Evolutionary conservation across 2,797 vertebrate genomes (phyloP), one percentile per base, ranked within the genome.

Genomic region (Lates japonicus): DNA sequence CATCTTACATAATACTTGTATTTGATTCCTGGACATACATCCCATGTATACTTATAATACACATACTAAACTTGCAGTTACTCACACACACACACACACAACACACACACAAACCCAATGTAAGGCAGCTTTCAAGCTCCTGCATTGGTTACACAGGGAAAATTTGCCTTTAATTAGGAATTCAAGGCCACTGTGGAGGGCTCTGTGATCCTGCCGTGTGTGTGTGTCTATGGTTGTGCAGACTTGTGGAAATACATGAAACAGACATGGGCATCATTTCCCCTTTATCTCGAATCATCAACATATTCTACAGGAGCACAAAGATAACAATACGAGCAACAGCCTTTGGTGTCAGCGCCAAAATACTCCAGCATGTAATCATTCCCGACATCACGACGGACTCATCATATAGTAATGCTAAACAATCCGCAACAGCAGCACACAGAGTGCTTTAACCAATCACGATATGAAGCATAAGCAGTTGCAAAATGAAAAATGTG

Each of bases 311-410:
- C 78, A 68, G 29, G 70, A 79, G 66, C 73, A 75, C 74, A 55
- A 35, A 63, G 68, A 86, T 67, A 80, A 91, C 85, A 87, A 81
- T 73, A 70, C 37, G 59, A 89, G 74, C 77, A 76, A 78, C 74
- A 83, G 81, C 74, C 83, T 89, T 80, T 85, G 76, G 86, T 88
- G 85, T 89, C 88, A 82, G n/a, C n/a, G n/a, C n/a, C n/a, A 84
- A 91, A 86, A 90, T 87, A 91, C 81, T 67, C 76, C 63, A 51
- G 69, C 7, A n/a, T 71, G 74, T 80, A 89, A 78, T 84, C 64
- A 77, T 64, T 76, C 42, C 61, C 58, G 70, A 83, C 76, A 87
- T 76, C 78, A 84, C 63, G 70, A 78, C 58, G 59, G 86, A 88
- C 72, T 90, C 87, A 87, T 35, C 74, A 80, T 85, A 71, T 17